Percentiles rank a stretch among this genome's conserved stretches.
These are phyloP conservation scores for Coremacera marginata DNA, from an alignment of 2,888 invertebrate species.

Conservation along the genomic window DNA sequence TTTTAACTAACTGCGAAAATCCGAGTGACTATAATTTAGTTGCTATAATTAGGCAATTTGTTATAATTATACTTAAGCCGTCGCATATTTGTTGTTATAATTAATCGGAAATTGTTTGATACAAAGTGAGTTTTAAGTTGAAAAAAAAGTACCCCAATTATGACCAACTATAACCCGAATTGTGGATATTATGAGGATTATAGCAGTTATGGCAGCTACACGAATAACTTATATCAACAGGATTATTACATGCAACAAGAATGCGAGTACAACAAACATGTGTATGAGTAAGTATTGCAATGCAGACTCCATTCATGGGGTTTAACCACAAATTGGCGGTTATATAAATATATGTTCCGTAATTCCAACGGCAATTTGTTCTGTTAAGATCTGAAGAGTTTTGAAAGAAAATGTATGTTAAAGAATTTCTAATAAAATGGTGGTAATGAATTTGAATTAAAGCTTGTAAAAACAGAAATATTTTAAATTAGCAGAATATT, in stretches of 20 bases:
- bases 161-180: constrained; percentile 68
- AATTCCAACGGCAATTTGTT: neutral
- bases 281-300: constrained; percentile 64
- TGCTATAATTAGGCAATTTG: too few species aligned
- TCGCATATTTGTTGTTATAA: neutral
- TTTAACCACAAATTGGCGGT: neutral
- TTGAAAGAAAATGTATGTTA: too few species aligned
- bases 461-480: too few species aligned
- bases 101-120: neutral
- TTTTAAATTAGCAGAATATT: too few species aligned
- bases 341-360: neutral
- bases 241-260: constrained; percentile 68
- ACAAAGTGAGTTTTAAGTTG: neutral
- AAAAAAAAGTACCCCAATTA: constrained; percentile 42
- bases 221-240: constrained; percentile 65
- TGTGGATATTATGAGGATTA: constrained; percentile 68
- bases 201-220: constrained; percentile 55
- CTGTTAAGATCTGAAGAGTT: too few species aligned
- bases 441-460: too few species aligned
- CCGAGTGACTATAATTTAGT: too few species aligned
- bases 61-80: too few species aligned
- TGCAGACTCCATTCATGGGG: too few species aligned
- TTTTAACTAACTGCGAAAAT: neutral
- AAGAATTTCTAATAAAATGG: too few species aligned
- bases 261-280: constrained; percentile 67